Evolutionary conservation across 2,888 invertebrate genomes (phyloP).

Genomic region (Andricus curvator): DNA sequence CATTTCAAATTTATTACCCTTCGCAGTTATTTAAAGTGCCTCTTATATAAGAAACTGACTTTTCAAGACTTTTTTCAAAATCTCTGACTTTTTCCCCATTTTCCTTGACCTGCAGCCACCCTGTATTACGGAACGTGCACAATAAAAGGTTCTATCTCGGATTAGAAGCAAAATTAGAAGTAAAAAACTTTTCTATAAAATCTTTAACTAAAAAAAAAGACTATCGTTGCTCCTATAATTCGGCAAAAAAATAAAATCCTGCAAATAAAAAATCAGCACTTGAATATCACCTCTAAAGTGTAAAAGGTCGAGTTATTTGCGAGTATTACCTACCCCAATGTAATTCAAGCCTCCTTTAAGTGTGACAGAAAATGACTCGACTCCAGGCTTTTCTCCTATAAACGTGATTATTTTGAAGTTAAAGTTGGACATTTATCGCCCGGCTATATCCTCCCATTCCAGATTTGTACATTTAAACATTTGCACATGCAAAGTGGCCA

Average conservation of each 20-base stretch:
- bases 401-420: slow-evolving; percentile 14
- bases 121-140: too few relatives aligned
- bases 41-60: too few relatives aligned
- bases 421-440: slow-evolving; percentile 31
- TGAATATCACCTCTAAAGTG: not conserved
- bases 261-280: not conserved
- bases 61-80: too few relatives aligned
- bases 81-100: too few relatives aligned
- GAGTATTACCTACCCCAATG: not conserved
- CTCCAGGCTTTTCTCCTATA: not conserved
- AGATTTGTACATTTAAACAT: slow-evolving; percentile 3
- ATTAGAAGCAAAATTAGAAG: too few relatives aligned
- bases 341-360: slow-evolving; percentile 9
- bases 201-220: too few relatives aligned
- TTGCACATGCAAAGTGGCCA: slow-evolving; percentile 14
- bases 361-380: slow-evolving; percentile 6
- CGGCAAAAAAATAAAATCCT: not conserved
- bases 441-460: slow-evolving; percentile 12
- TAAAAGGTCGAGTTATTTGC: slow-evolving; percentile 2
- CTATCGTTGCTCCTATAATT: too few relatives aligned
- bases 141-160: too few relatives aligned
- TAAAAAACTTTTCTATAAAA: too few relatives aligned
- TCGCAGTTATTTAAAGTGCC: too few relatives aligned
- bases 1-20: too few relatives aligned
- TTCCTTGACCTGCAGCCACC: too few relatives aligned